Conservation (phyloP, 2,888 invertebrate genomes). For the Stramonita haemastoma region DNA sequence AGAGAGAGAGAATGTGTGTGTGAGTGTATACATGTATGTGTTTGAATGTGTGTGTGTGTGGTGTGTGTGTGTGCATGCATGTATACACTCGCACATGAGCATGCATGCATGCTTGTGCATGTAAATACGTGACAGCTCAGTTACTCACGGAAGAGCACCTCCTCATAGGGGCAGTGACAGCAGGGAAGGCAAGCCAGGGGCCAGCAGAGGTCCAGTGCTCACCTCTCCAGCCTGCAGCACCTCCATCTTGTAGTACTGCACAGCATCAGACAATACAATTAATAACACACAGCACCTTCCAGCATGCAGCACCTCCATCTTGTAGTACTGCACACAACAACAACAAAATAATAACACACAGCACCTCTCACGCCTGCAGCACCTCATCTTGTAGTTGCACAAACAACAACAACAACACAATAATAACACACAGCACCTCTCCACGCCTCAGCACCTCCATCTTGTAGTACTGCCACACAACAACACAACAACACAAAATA, state of each 20-base stretch:
- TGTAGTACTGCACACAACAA: not conserved
- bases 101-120: not conserved
- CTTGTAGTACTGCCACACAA: not conserved
- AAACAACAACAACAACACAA: no score
- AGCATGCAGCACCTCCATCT: no score
- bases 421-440: no score
- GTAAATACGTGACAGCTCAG: not conserved
- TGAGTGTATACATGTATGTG: not conserved
- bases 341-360: not conserved
- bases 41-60: not conserved
- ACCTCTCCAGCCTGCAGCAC: not conserved
- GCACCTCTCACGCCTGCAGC: no score
- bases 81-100: not conserved
- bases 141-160: not conserved
- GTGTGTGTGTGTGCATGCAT: not conserved
- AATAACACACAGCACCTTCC: not conserved
- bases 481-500: no score
- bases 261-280: not conserved
- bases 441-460: not conserved
- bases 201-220: conserved; percentile 68
- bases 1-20: not conserved
- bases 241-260: not conserved
- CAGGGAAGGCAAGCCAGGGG: conserved; percentile 67
- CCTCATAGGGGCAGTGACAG: conserved; percentile 47
- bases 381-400: no score